A percentile compares a stretch with the other conserved stretches of the same genome.
These are phyloP conservation scores for Merodon equestris DNA, from an alignment of 2,888 invertebrate species.

Conservation along the genomic window DNA sequence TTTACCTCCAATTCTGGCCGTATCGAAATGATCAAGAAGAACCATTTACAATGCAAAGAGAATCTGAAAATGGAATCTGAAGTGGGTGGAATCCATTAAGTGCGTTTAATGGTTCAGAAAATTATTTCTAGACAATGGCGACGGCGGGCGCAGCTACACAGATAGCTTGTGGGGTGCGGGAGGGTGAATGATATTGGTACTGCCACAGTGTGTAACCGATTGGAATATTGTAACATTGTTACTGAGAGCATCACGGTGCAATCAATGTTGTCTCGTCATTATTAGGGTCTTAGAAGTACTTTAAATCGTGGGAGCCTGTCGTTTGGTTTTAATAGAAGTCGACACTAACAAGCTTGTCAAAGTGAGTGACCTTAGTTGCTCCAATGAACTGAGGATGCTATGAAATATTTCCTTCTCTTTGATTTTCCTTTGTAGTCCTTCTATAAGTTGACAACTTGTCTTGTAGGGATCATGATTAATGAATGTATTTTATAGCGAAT, in stretches of 20 bases:
- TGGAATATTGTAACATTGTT: constrained; percentile 54
- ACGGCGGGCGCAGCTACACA: constrained; percentile 2
- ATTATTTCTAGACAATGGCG: constrained; percentile 60
- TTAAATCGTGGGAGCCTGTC: constrained; percentile 12
- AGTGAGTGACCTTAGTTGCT: constrained; percentile 16
- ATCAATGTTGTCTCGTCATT: constrained; percentile 14
- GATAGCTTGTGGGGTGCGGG: constrained; percentile 1
- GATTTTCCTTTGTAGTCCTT: no score
- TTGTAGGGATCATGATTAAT: neutral
- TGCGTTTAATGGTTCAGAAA: constrained; percentile 66
- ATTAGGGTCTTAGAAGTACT: constrained; percentile 39
- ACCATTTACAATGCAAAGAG: constrained; percentile 53
- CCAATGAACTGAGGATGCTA: constrained; percentile 31
- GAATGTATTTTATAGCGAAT: no score
- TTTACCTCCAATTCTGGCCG: constrained; percentile 11
- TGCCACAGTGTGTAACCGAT: constrained; percentile 43
- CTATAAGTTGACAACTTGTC: neutral
- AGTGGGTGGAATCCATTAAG: constrained; percentile 54
- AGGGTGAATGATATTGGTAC: constrained; percentile 6
- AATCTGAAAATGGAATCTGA: constrained; percentile 44
- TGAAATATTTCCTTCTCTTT: no score
- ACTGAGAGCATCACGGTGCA: constrained; percentile 22
- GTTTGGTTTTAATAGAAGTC: constrained; percentile 18
- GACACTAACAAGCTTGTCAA: constrained; percentile 40
- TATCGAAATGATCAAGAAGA: constrained; percentile 28